These are phyloP conservation scores for Xylophagus ater DNA, from an alignment of 2,888 invertebrate species.

Conservation along the genomic window DNA sequence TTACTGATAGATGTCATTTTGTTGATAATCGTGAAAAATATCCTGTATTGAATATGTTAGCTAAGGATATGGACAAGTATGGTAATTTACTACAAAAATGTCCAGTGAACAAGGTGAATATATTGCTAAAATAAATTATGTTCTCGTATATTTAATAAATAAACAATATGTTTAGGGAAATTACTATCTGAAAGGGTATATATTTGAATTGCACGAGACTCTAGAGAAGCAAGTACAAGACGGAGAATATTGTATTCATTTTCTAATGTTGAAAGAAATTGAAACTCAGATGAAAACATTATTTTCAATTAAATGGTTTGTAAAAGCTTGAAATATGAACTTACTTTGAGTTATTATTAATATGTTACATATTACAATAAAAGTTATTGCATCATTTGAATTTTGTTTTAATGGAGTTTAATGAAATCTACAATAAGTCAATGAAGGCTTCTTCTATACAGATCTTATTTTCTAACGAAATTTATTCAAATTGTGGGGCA, in stretches of 20 bases:
- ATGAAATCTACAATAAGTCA: no score
- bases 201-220: constrained; percentile 6
- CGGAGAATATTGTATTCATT: constrained; percentile 11
- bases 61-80: constrained; percentile 18
- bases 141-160: no score
- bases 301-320: constrained; percentile 5
- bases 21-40: constrained; percentile 13
- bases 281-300: constrained; percentile 6
- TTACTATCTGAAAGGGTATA: constrained; percentile 9
- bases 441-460: no score
- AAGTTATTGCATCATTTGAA: no score
- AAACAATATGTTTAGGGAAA: constrained; percentile 9
- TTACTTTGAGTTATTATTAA: no score
- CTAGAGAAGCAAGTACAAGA: constrained; percentile 4
- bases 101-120: constrained; percentile 19
- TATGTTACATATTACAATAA: no score
- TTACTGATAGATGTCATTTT: constrained; percentile 15
- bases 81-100: constrained; percentile 23
- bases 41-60: constrained; percentile 13
- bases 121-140: no score
- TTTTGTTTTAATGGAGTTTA: no score
- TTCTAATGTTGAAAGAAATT: constrained; percentile 9
- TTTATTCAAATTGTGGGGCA: no score
- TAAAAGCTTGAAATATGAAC: no score
- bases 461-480: no score